Base-by-base conservation (phyloP, 1,140 invertebrate genomes). In the Thalassaphorura encarpata region DNA sequence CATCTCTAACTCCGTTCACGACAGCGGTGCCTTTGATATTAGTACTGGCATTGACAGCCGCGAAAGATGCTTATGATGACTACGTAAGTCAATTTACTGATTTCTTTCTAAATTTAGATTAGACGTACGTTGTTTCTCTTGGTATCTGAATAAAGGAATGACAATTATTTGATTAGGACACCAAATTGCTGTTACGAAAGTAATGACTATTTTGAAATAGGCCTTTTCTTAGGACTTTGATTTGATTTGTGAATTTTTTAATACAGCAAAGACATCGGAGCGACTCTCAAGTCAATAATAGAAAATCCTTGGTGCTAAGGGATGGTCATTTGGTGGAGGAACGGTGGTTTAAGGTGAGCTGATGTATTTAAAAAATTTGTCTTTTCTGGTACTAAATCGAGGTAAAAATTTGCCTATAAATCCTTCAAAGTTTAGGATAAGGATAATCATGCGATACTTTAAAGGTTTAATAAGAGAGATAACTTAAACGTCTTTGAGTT, bases 31-130 rank as follows among this genome's bases (percentile, higher is more conserved):
- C 96, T 56, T 80, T 99, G 60, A 87, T 97, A 64, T 89, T 92
- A 59, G 96, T 99, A 61, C 79, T 99, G 36, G 83, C 83, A 23
- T 80, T 99, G 64, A 97, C 93, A 66, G 94, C 93, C 60, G 80
- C 94, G 64, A 99, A 99, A 78, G 96, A 99, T 81, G 93, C 90
- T 67, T 94, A 96, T 70, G 96, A 99, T 80, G 96, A 99, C 75
- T 90, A 91, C 77, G 92, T 97, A 78, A 88, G 89, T 87, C n/a
- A n/a, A n/a, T n/a, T n/a, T n/a, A 16, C n/a, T 51, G 13, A 18
- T 49, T 3, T 39, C 27, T 29, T 15, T 51, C 3, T 26, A n/a
- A 18, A 5, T 11, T n/a, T 36, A 11, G 33, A 11, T 36, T 36
- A n/a, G 33, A 36, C 33, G 33, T 2, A 41, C 23, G 16, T 21